Percentiles rank a stretch among this genome's conserved stretches.
phyloP scores from a whole-genome alignment of 2,797 vertebrate genomes.

The Streptopelia turtur region DNA sequence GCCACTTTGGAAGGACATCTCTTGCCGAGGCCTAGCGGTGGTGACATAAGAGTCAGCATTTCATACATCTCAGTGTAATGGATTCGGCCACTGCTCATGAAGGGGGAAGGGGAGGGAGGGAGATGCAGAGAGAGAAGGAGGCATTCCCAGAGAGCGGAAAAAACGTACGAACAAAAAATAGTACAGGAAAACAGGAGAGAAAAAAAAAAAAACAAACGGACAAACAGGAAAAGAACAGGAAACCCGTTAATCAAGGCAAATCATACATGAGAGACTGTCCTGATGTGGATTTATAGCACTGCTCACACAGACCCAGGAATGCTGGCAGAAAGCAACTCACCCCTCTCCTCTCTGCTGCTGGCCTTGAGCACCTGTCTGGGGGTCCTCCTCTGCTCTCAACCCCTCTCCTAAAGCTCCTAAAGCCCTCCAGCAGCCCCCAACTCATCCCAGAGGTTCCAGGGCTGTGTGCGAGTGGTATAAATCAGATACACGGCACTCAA shows the following conservation, averaged over 20 bases:
- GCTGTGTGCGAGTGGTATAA: conserved; percentile 82
- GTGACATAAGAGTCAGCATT: conserved; percentile 99
- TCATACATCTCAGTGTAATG: conserved; percentile 99
- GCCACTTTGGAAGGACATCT: conserved; percentile 99
- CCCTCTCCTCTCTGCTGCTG: conserved; percentile 41
- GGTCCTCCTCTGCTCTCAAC: not conserved
- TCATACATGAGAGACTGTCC: conserved; percentile 78
- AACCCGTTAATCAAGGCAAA: conserved; percentile 88
- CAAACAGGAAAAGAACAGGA: conserved; percentile 87
- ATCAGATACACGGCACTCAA: conserved; percentile 79
- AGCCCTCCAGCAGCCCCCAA: conserved; percentile 36
- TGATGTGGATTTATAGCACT: conserved; percentile 81
- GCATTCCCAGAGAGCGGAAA: conserved; percentile 80
- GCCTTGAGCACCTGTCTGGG: not conserved
- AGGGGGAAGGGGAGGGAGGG: conserved; percentile 73
- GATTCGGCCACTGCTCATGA: conserved; percentile 96
- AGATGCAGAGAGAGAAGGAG: conserved; percentile 78
- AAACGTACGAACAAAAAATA: conserved; percentile 63
- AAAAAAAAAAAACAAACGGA: conserved; percentile 73
- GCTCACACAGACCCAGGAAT: conserved; percentile 81
- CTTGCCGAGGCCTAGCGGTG: conserved; percentile 99
- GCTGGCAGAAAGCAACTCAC: conserved; percentile 19
- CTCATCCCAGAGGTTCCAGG: conserved; percentile 74
- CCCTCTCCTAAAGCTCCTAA: conserved; percentile 35
- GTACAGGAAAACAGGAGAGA: conserved; percentile 77